Base-by-base conservation (phyloP, 2,113 vertebrate genomes). In the Neodontobutis hainanensis region DNA sequence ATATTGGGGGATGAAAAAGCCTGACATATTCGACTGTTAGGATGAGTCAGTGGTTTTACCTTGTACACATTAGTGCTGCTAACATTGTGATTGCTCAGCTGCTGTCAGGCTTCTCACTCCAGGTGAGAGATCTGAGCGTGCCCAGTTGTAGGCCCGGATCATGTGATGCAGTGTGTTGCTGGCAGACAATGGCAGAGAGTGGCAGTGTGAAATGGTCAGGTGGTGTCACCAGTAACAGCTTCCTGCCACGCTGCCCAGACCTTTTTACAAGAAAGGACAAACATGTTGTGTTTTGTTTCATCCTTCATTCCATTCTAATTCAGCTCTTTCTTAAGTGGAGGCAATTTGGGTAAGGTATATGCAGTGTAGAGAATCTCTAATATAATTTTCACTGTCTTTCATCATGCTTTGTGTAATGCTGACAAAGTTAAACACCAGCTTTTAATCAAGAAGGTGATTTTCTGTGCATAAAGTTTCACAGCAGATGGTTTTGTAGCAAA, bases 361-460 rank as follows among this genome's bases (percentile, higher is more conserved):
- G 45, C 16, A 6, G 51, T 40, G 32, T 36, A 58, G 61, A 76
- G 76, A 74, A 73, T 45, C 34, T 62, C 59, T 36, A 45, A 69
- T 49, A 38, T 16, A 36, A 53, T 73, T 81, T 85, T 75, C 67
- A 70, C 0, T 32, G 34, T 40, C 68, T 82, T 84, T 83, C 81
- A 69, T 83, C 81, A 84, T 77, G 10, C 50, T 57, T 47, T 61
- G 44, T 51, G 63, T 58, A 71, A 68, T 8, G 5, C 67, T 56
- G 38, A 35, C 45, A 45, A 47, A 61, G 38, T 65, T 58, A 34
- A 27, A 64, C 42, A 70, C 48, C 64, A 40, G 19, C 45, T 74
- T 60, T 40, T 36, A 57, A 42, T 71, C 64, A 10, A 65, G 2
- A 0, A 35, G 59, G 58, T 36, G n/a, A n/a, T n/a, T n/a, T n/a